Conservation (phyloP, 1,140 invertebrate species). For the Micrasema minimum region DNA sequence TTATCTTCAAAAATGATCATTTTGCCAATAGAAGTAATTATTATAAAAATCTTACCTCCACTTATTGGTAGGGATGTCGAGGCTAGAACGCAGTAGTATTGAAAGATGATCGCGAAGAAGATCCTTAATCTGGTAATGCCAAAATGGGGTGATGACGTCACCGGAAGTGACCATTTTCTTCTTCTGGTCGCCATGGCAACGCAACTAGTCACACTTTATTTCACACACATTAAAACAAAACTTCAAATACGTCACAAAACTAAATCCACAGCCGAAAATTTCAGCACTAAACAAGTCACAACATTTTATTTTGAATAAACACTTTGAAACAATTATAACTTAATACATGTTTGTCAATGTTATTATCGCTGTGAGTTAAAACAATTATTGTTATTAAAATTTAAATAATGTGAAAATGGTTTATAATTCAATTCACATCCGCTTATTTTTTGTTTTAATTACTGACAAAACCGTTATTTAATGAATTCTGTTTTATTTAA, state of each 20-base stretch:
- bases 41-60: slow-evolving; percentile 41
- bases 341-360: too few species aligned
- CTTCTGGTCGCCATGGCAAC: slow-evolving; percentile 46
- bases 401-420: too few species aligned
- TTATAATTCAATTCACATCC: too few species aligned
- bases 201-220: slow-evolving; percentile 17
- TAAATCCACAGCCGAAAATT: too few species aligned
- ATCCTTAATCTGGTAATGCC: slow-evolving; percentile 45
- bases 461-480: too few species aligned
- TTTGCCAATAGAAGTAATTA: too few species aligned
- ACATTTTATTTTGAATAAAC: slow-evolving; percentile 16
- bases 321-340: too few species aligned
- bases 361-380: too few species aligned
- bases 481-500: too few species aligned
- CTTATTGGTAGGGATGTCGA: slow-evolving; percentile 45
- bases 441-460: too few species aligned
- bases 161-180: slow-evolving; percentile 47
- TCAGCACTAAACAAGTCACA: slow-evolving; percentile 7
- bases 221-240: slow-evolving; percentile 36
- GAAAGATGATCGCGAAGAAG: slow-evolving; percentile 47
- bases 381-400: too few species aligned
- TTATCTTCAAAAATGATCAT: too few species aligned
- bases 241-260: neutral
- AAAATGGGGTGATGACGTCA: slow-evolving; percentile 43
- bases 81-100: slow-evolving; percentile 48